phyloP scores from a whole-genome alignment of 2,888 invertebrate genomes.

The Scotopteryx bipunctaria region DNA sequence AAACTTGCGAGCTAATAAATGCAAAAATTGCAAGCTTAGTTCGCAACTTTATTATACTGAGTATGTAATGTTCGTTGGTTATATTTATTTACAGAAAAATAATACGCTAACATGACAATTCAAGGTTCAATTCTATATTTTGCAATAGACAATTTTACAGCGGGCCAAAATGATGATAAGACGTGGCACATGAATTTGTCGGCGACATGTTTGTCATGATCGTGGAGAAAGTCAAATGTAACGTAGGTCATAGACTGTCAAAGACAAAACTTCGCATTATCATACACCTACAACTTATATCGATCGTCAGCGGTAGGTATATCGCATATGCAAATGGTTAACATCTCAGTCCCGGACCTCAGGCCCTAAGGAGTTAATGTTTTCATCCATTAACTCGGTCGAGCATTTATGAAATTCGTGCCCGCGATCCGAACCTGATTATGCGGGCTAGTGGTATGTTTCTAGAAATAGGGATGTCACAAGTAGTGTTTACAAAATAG shows the following conservation, averaged over 20 bases:
- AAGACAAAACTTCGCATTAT: too few species aligned
- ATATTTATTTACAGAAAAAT: too few species aligned
- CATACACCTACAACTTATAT: too few species aligned
- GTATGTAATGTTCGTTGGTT: background rate
- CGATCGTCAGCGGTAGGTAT: conserved; percentile 5
- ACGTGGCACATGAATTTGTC: too few species aligned
- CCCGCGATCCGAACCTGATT: conserved; percentile 77
- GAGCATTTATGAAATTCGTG: conserved; percentile 80
- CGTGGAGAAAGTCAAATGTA: too few species aligned
- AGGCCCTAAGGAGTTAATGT: conserved; percentile 72
- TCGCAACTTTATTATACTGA: conserved; percentile 26
- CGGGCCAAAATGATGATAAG: too few species aligned
- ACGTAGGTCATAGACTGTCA: too few species aligned
- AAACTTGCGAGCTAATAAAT: conserved; percentile 33
- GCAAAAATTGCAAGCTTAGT: conserved; percentile 28
- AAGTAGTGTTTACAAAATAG: too few species aligned
- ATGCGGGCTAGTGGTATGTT: conserved; percentile 71
- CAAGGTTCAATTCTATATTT: too few species aligned
- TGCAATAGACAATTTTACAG: too few species aligned
- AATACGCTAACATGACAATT: too few species aligned
- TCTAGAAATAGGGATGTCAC: conserved; percentile 59
- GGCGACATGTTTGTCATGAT: too few species aligned
- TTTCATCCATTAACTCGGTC: conserved; percentile 77
- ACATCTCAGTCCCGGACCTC: conserved; percentile 43
- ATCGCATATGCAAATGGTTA: conserved; percentile 63